Base-by-base conservation (phyloP, 2,797 vertebrate genomes). In the Pampus argenteus region DNA sequence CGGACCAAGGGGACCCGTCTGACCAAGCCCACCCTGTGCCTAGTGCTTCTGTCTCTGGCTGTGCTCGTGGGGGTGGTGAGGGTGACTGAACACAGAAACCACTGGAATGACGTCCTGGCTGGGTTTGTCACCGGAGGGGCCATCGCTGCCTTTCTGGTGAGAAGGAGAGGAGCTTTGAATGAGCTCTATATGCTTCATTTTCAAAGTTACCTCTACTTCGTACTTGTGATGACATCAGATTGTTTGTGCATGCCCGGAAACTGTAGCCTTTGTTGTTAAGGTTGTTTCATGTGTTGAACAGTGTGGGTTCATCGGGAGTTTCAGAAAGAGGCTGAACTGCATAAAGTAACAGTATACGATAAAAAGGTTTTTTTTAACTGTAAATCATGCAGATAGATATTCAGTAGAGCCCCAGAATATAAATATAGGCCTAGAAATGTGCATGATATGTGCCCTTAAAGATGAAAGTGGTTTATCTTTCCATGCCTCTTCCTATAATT, bases 71-170 rank as follows among this genome's bases (percentile, higher is more conserved):
- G 96, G 0, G 95, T 97, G 58, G 93, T 97, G 68, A 94, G 96
- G 3, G 97, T 98, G 62, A 94, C 96, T 0, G 97, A 98, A 75
- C 95, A 96, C 83, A 94, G 97, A 1, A 97, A 97, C 91, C 97
- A 97, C 88, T 98, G 97, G 97, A 95, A 94, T 0, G 96, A 98
- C 1, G 94, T 97, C 15, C 82, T 98, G 79, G 96, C 96, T 0
- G 97, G 97, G 23, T 97, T 95, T 65, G 74, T 96, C 56, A 97
- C 96, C 0, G 97, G 97, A 31, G 94, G 94, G 0, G 95, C 96
- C 79, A 97, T 97, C 14, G 96, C 97, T 17, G 91, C 93, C 28
- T 98, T 98, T 81, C 89, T 98, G 96, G 97, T 98, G 74, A 90
- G 90, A 31, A 65, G 29, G 9, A 17, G 22, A 23, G 10, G 9